Conservation (phyloP, 1,140 invertebrate species). For the Chionoecetes opilio region DNA sequence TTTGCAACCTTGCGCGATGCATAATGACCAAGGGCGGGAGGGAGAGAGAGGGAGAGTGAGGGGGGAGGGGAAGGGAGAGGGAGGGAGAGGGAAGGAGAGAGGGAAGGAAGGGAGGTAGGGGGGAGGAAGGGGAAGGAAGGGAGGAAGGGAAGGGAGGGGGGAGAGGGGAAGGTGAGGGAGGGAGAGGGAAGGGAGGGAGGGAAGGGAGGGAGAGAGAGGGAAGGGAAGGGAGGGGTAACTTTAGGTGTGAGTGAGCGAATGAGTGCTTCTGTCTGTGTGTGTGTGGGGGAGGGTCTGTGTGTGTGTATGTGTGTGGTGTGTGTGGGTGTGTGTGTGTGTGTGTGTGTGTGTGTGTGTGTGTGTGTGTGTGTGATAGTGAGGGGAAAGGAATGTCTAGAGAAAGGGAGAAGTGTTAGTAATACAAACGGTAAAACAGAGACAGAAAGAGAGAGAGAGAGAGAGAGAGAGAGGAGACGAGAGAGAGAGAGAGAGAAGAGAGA, state of each 20-base stretch:
- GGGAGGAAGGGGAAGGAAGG: background rate
- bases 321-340: too few species aligned
- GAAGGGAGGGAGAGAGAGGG: background rate
- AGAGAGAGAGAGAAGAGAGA: background rate
- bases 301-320: too few species aligned
- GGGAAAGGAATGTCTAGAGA: too few species aligned
- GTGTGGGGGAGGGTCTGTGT: too few species aligned
- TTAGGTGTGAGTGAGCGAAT: background rate
- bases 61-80: background rate
- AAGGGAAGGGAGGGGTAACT: background rate
- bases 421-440: too few species aligned
- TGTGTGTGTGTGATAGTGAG: too few species aligned
- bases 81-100: too few species aligned
- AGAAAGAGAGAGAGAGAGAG: background rate
- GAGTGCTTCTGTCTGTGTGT: too few species aligned
- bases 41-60: background rate
- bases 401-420: too few species aligned
- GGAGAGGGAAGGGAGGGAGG: background rate
- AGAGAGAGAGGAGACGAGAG: background rate
- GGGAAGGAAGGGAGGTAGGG: background rate
- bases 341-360: too few species aligned
- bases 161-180: background rate
- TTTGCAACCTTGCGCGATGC: slow-evolving; percentile 74
- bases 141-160: background rate
- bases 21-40: slow-evolving; percentile 64